These are phyloP conservation scores for Lophura nycthemera DNA, from an alignment of 2,113 vertebrate species.

Conservation along the genomic window DNA sequence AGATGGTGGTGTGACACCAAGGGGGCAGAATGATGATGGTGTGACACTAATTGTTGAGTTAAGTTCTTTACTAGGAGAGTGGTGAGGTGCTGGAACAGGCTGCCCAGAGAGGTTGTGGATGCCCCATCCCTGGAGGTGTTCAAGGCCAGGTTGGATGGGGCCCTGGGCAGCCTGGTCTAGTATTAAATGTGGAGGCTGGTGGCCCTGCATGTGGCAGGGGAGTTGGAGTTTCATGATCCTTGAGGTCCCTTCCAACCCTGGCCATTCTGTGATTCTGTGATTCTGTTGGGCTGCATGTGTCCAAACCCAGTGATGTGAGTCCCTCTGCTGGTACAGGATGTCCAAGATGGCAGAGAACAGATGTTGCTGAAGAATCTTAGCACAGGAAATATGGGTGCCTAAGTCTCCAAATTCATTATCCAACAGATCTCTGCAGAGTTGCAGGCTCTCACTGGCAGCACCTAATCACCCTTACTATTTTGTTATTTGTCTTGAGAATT, in stretches of 20 bases:
- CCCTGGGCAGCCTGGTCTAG: too few relatives aligned
- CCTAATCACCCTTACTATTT: neutral
- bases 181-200: too few relatives aligned
- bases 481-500: neutral
- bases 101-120: too few relatives aligned
- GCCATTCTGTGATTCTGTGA: too few relatives aligned
- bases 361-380: neutral
- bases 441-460: neutral
- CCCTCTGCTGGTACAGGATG: neutral
- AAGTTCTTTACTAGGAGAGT: too few relatives aligned
- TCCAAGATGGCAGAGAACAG: rapidly evolving
- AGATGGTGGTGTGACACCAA: neutral
- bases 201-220: too few relatives aligned
- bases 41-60: rapidly evolving
- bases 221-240: too few relatives aligned
- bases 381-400: rapidly evolving
- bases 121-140: too few relatives aligned
- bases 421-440: neutral
- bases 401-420: neutral
- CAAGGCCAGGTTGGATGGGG: too few relatives aligned
- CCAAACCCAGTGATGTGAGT: neutral
- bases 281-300: rapidly evolving
- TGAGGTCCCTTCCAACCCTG: too few relatives aligned
- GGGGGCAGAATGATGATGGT: neutral
- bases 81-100: too few relatives aligned